These are phyloP conservation scores for Tetranychus truncatus DNA, from an alignment of 2,888 invertebrate species.

Conservation along the genomic window DNA sequence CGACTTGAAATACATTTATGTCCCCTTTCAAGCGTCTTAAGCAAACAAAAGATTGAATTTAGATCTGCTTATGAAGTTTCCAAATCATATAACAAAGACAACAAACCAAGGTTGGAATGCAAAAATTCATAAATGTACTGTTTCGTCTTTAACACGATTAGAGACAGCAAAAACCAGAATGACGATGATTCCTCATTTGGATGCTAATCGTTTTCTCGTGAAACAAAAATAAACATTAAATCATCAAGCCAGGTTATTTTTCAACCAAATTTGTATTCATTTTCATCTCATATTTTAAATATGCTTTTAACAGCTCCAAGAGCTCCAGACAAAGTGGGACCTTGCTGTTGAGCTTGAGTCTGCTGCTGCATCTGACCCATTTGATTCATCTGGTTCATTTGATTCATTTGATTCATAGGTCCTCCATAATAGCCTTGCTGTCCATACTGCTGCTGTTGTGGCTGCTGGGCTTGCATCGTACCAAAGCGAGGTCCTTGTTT, in stretches of 20 bases:
- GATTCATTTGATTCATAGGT: neutral
- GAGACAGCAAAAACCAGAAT: neutral
- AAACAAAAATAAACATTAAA: neutral
- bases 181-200: neutral
- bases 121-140: neutral
- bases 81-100: neutral
- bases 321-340: constrained; percentile 14
- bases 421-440: neutral
- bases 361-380: constrained; percentile 6
- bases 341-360: constrained; percentile 11
- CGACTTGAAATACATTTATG: neutral
- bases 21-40: neutral
- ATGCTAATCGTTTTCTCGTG: neutral
- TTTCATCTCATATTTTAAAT: constrained; percentile 15
- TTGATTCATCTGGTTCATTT: neutral
- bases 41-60: neutral
- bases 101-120: neutral
- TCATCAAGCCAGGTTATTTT: neutral
- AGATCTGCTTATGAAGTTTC: neutral
- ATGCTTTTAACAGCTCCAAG: constrained; percentile 20
- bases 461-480: neutral
- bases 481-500: neutral
- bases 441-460: constrained; percentile 12
- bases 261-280: no score
- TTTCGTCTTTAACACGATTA: neutral